Conservation (phyloP, 2,888 invertebrate species). For the Lacanobia wlatinum region DNA sequence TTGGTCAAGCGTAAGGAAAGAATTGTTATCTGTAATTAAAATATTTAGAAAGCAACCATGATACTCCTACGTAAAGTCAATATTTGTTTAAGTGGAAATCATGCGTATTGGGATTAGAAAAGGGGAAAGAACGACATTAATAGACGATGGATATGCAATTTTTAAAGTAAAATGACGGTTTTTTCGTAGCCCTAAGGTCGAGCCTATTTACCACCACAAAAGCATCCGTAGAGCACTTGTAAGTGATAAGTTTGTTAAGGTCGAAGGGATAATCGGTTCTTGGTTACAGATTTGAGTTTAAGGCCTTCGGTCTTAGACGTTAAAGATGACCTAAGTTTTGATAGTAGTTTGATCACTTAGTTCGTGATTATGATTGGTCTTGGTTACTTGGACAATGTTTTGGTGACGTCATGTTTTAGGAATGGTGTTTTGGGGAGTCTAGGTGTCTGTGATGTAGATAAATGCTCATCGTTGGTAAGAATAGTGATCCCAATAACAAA, state of each 20-base stretch:
- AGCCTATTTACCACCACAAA: constrained; percentile 70
- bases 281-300: constrained; percentile 49
- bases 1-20: too few relatives aligned
- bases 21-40: too few relatives aligned
- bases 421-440: constrained; percentile 8
- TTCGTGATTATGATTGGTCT: constrained; percentile 28
- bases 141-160: too few relatives aligned
- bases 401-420: constrained; percentile 8
- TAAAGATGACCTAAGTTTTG: constrained; percentile 46
- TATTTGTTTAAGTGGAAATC: too few relatives aligned
- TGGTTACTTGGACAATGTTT: constrained; percentile 12
- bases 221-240: constrained; percentile 56
- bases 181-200: constrained; percentile 31
- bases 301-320: constrained; percentile 27
- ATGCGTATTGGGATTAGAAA: too few relatives aligned
- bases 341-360: constrained; percentile 38
- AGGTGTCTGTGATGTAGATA: not conserved
- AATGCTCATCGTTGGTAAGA: not conserved
- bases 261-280: constrained; percentile 59
- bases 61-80: too few relatives aligned
- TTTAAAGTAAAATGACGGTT: not conserved
- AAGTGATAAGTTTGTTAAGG: constrained; percentile 62
- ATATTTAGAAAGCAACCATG: too few relatives aligned
- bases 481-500: not conserved
- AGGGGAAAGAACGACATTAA: too few relatives aligned